Percentiles rank a stretch among this genome's conserved stretches.
phyloP scores from a whole-genome alignment of 2,888 invertebrate genomes.

The Antheraea assamensis region DNA sequence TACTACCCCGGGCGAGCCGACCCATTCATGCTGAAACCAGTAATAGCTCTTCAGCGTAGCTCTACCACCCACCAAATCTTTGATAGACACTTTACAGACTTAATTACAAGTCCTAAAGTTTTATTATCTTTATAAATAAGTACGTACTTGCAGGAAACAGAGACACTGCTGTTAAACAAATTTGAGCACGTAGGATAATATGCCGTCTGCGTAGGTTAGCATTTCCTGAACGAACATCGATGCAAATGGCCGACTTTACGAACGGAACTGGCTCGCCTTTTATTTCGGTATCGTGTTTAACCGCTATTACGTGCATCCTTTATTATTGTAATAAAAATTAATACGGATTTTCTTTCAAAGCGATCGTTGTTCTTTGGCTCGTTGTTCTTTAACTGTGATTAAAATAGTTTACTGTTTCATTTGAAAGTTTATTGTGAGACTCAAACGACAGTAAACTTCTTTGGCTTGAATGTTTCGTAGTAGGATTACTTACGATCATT shows the following conservation, averaged over 20 bases:
- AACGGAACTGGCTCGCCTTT: conserved; percentile 47
- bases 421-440: conserved; percentile 8
- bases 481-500: not conserved
- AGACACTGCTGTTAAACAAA: not conserved
- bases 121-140: conserved; percentile 6
- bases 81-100: not conserved
- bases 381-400: conserved; percentile 14
- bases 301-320: conserved; percentile 27
- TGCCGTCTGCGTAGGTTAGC: conserved; percentile 25
- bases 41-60: too few species aligned
- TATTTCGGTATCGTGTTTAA: conserved; percentile 46
- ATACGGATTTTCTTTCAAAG: conserved; percentile 19
- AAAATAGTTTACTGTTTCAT: conserved; percentile 13
- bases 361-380: conserved; percentile 13
- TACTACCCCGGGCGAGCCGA: too few species aligned
- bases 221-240: conserved; percentile 57
- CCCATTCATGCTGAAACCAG: too few species aligned
- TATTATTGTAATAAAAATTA: conserved; percentile 21
- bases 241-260: conserved; percentile 54
- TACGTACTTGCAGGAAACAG: not conserved
- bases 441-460: not conserved
- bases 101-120: not conserved
- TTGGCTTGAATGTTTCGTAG: not conserved
- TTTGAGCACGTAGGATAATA: conserved; percentile 13
- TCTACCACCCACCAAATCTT: too few species aligned